These are phyloP conservation scores for Hoplias malabaricus DNA, from an alignment of 2,113 vertebrate genomes.

Conservation along the genomic window DNA sequence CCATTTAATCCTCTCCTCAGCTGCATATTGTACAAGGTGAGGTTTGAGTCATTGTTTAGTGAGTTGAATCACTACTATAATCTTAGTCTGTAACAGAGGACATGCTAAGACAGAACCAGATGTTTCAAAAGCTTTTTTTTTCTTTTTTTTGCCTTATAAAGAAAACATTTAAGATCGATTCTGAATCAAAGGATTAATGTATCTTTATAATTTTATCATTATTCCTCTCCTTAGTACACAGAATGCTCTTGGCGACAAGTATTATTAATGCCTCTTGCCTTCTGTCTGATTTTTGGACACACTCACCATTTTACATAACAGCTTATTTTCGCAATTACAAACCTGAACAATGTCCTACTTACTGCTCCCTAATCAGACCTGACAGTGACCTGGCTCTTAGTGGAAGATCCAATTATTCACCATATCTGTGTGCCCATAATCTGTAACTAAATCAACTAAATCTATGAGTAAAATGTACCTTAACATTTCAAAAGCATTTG, in stretches of 20 bases:
- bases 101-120: neutral
- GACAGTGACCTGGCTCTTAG: neutral
- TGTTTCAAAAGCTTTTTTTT: no score
- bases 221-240: no score
- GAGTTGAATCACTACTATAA: no score
- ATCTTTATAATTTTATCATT: no score
- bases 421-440: neutral
- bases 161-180: no score
- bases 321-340: conserved; percentile 11
- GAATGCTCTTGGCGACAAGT: no score
- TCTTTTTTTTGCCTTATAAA: no score
- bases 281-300: neutral
- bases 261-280: neutral
- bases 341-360: neutral
- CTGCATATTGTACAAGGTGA: neutral
- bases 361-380: neutral
- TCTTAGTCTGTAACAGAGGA: no score
- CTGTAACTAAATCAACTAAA: conserved; percentile 1
- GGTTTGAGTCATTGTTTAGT: neutral
- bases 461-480: conserved; percentile 3
- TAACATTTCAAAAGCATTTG: neutral
- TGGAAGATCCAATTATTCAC: neutral
- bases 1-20: neutral
- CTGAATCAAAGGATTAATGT: no score
- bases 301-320: neutral